Conservation (phyloP, 1,140 invertebrate species). For the Caenorhabditis briggsae region DNA sequence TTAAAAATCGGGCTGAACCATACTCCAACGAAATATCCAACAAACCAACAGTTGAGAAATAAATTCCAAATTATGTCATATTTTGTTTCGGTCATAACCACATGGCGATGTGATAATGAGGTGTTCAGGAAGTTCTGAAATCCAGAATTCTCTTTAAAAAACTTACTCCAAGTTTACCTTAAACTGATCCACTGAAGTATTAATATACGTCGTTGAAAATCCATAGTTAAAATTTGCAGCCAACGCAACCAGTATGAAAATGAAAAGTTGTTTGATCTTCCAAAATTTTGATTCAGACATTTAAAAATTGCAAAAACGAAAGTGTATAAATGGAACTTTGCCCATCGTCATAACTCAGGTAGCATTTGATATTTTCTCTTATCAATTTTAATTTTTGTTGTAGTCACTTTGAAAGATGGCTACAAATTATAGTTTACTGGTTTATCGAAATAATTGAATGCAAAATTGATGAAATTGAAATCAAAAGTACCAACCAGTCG, state of each 20-base stretch:
- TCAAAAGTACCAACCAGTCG: no score
- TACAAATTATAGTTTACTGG: neutral
- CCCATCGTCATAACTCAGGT: neutral
- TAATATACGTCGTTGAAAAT: slow-evolving; percentile 66
- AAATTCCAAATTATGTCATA: slow-evolving; percentile 55
- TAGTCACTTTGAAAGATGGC: neutral
- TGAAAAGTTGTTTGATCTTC: neutral
- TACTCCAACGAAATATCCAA: slow-evolving; percentile 66
- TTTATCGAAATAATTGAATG: neutral
- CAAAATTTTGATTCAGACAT: neutral
- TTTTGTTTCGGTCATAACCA: slow-evolving; percentile 13
- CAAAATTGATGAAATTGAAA: no score
- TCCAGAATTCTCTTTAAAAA: neutral
- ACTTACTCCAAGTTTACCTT: slow-evolving; percentile 31
- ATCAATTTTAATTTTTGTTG: neutral
- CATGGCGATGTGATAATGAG: neutral
- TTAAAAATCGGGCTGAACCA: slow-evolving; percentile 66
- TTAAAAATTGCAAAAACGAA: neutral
- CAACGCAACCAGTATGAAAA: slow-evolving; percentile 33
- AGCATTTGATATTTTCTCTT: neutral
- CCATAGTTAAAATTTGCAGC: slow-evolving; percentile 66
- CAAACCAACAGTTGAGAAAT: slow-evolving; percentile 64
- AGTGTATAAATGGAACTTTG: neutral
- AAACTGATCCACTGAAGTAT: slow-evolving; percentile 66
- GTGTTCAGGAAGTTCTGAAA: slow-evolving; percentile 51